These are phyloP conservation scores for Picus viridis DNA, from an alignment of 2,797 vertebrate species.

Conservation along the genomic window DNA sequence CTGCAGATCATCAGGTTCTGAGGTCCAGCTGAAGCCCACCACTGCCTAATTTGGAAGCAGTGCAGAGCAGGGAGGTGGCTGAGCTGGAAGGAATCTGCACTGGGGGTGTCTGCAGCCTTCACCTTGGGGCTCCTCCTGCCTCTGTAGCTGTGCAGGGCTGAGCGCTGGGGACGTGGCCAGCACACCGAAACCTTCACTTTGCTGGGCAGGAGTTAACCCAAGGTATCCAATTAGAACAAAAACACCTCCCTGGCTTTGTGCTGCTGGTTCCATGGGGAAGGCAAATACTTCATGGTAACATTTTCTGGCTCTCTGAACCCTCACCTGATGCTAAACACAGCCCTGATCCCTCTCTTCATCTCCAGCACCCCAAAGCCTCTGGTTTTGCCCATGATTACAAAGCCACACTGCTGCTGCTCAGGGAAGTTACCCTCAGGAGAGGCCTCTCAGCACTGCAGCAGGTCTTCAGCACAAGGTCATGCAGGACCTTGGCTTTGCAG, in stretches of 20 bases:
- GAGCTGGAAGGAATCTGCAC: not conserved
- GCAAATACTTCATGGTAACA: not conserved
- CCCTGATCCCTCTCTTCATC: not conserved
- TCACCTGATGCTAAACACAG: not conserved
- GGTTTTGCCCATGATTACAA: not conserved
- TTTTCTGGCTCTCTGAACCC: not conserved
- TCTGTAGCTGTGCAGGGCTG: not conserved
- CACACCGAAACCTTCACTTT: not conserved
- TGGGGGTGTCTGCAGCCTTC: not conserved
- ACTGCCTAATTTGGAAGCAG: conserved; percentile 24
- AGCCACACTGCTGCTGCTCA: not conserved
- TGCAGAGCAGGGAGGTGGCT: not conserved
- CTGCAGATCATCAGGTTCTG: not conserved
- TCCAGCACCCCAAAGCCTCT: not conserved
- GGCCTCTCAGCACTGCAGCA: not conserved
- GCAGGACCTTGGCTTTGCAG: not conserved
- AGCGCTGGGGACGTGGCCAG: not conserved
- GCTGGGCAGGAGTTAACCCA: not conserved
- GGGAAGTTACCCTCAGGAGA: conserved; percentile 18
- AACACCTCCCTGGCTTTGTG: not conserved
- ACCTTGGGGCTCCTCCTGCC: not conserved
- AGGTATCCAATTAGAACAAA: not conserved
- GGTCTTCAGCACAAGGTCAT: not conserved
- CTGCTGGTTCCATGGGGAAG: not conserved
- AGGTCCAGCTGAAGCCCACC: not conserved